Conservation (phyloP, 2,888 invertebrate genomes). For the Lasioglossum malachurum region DNA sequence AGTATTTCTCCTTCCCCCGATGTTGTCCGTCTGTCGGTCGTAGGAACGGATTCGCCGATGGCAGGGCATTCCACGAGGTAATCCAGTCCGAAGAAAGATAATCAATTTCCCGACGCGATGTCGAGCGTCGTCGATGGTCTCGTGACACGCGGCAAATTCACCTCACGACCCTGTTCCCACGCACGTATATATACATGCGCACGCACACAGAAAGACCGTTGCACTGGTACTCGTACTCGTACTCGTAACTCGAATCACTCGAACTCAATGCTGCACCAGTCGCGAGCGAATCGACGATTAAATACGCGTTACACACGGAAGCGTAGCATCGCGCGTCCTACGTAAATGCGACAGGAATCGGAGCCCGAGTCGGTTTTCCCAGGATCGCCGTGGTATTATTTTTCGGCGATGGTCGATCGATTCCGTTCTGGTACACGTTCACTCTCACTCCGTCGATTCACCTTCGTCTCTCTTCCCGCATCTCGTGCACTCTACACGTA, state of each 20-base stretch:
- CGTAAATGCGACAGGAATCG: not conserved
- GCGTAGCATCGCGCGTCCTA: not conserved
- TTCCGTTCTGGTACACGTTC: conserved; percentile 37
- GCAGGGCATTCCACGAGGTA: conserved; percentile 39
- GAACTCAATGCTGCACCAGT: conserved; percentile 20
- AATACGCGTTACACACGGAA: conserved; percentile 32
- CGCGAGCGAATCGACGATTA: not conserved
- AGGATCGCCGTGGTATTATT: not conserved
- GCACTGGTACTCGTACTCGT: not conserved
- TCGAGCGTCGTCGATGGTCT: conserved; percentile 19
- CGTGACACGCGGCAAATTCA: conserved; percentile 58
- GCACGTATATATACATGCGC: conserved; percentile 50
- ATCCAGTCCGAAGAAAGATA: conserved; percentile 45
- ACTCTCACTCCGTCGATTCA: conserved; percentile 15
- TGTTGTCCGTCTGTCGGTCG: conserved; percentile 4
- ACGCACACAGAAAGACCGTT: conserved; percentile 32
- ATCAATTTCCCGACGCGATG: conserved; percentile 41
- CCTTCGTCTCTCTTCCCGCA: conserved; percentile 20
- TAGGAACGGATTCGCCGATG: conserved; percentile 30
- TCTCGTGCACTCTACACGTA: conserved; percentile 34
- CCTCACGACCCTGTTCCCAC: conserved; percentile 73
- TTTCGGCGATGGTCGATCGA: conserved; percentile 31
- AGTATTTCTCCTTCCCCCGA: conserved; percentile 5
- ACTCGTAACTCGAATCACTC: conserved; percentile 40
- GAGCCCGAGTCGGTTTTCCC: conserved; percentile 4